These are phyloP conservation scores for Xanthostigma xanthostigma DNA, from an alignment of 2,888 invertebrate genomes.

Conservation along the genomic window DNA sequence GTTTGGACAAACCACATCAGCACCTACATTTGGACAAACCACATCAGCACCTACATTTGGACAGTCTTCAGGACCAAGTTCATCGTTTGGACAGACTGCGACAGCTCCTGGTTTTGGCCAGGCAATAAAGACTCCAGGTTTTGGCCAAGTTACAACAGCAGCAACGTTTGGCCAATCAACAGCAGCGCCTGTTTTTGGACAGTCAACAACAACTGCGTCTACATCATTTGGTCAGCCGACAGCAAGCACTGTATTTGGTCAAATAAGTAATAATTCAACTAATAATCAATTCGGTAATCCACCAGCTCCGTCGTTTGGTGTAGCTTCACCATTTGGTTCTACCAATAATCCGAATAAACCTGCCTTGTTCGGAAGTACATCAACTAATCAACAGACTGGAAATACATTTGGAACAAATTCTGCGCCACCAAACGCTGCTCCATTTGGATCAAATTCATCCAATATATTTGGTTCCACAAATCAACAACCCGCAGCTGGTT, in stretches of 20 bases:
- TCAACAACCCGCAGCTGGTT: not conserved
- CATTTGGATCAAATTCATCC: constrained; percentile 1
- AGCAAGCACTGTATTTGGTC: too few species aligned
- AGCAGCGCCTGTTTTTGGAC: constrained; percentile 8
- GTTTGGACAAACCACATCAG: constrained; percentile 2
- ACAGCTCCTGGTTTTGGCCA: constrained; percentile 7
- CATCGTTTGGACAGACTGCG: not conserved
- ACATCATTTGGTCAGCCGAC: too few species aligned
- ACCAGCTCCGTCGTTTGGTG: not conserved
- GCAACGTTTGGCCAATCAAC: constrained; percentile 9
- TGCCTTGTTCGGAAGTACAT: not conserved
- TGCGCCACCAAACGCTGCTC: not conserved
- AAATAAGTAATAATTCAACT: too few species aligned
- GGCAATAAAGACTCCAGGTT: not conserved
- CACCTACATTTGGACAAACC: constrained; percentile 6
- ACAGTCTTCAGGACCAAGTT: not conserved
- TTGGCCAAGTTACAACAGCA: constrained; percentile 3
- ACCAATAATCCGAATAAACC: not conserved
- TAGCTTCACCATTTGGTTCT: not conserved
- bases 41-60: constrained; percentile 4
- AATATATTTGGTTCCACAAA: constrained; percentile 2
- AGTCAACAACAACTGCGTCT: too few species aligned
- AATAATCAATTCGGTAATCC: not conserved
- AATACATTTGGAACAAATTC: not conserved
- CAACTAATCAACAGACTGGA: not conserved